phyloP scores from a whole-genome alignment of 2,797 vertebrate species.

The Hephaestus fuliginosus region DNA sequence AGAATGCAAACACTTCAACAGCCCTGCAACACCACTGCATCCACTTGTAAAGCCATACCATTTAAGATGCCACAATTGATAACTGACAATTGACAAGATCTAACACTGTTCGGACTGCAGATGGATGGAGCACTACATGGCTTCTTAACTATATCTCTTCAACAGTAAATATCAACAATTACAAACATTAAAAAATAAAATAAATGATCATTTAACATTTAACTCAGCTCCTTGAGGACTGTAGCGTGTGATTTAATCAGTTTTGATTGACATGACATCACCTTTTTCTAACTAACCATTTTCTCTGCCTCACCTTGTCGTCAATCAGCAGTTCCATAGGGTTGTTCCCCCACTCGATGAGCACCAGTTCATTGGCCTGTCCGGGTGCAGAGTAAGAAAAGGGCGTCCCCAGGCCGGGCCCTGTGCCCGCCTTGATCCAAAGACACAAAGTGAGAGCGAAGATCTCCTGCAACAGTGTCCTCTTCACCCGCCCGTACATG shows the following conservation, averaged over 20 bases:
- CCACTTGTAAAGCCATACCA: neutral
- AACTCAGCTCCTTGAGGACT: neutral
- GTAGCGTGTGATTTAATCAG: neutral
- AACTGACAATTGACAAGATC: neutral
- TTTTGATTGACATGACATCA: neutral
- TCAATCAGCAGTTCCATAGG: conserved; percentile 90
- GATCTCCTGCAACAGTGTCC: conserved; percentile 87
- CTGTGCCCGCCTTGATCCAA: conserved; percentile 87
- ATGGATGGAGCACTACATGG: neutral
- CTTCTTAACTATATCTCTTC: neutral
- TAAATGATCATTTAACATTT: neutral
- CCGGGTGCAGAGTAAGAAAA: conserved; percentile 91
- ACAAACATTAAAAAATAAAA: neutral
- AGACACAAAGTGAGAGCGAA: conserved; percentile 90
- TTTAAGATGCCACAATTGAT: neutral
- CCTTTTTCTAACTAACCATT: neutral
- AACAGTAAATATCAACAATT: neutral
- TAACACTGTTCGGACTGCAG: neutral
- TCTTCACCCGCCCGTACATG: conserved; percentile 88
- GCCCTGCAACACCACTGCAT: neutral
- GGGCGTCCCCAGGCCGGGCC: conserved; percentile 87
- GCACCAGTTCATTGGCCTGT: conserved; percentile 90
- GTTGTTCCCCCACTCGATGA: conserved; percentile 91
- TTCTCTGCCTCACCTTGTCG: conserved; percentile 66
- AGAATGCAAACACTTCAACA: neutral